phyloP scores from a whole-genome alignment of 2,797 vertebrate species.

The Phylloscopus collybita region DNA sequence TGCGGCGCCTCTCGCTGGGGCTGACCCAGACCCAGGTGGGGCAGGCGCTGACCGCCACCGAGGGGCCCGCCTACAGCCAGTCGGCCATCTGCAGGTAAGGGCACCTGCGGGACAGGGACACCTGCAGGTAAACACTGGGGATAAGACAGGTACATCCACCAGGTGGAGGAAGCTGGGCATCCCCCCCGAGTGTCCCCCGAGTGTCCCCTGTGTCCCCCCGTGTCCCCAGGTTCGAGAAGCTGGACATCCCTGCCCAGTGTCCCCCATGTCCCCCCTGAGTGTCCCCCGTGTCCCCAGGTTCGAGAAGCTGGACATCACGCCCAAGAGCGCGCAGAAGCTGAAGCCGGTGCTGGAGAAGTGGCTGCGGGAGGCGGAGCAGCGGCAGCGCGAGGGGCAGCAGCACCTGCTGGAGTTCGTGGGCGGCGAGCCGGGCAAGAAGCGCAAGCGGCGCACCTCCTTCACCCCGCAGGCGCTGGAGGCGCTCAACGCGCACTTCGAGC shows the following conservation, averaged over 20 bases:
- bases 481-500: constrained; percentile 97
- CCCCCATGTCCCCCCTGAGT: too few relatives aligned
- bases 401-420: constrained; percentile 98
- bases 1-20: constrained; percentile 92
- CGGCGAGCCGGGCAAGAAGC: constrained; percentile 94
- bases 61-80: constrained; percentile 97
- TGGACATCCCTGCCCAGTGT: constrained; percentile 80
- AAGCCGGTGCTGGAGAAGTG: constrained; percentile 97
- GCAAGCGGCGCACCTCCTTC: constrained; percentile 95
- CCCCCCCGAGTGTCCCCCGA: too few relatives aligned
- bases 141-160: too few relatives aligned
- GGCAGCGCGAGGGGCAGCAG: constrained; percentile 96
- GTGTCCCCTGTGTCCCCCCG: neutral
- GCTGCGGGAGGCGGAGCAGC: constrained; percentile 94
- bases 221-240: constrained; percentile 88
- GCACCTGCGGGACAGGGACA: neutral
- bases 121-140: too few relatives aligned
- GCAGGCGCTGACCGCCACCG: constrained; percentile 94
- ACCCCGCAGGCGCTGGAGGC: constrained; percentile 97
- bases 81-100: constrained; percentile 93
- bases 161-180: too few relatives aligned
- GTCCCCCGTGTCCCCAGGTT: neutral
- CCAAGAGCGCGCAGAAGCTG: constrained; percentile 97
- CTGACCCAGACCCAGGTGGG: constrained; percentile 98
- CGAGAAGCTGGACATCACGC: constrained; percentile 90